Evolutionary conservation across 2,797 vertebrate genomes (phyloP).

Genomic region (Helostoma temminkii): DNA sequence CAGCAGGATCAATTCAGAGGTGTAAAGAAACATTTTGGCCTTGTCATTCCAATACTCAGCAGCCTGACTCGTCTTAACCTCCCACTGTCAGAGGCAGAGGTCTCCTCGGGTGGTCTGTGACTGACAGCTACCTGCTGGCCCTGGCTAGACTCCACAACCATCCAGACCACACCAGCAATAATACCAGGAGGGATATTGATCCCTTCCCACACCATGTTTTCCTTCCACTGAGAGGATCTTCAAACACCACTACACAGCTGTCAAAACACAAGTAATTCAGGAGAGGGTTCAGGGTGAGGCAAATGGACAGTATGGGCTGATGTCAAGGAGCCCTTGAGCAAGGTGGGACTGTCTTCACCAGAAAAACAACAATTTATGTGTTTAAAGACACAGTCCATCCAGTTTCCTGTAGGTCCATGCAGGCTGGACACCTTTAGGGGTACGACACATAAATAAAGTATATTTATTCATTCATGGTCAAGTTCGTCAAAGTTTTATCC

Average conservation of each 20-base stretch:
- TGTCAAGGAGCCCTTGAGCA: constrained; percentile 9
- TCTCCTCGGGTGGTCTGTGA: constrained; percentile 57
- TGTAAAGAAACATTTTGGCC: too few relatives aligned
- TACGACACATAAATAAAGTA: too few relatives aligned
- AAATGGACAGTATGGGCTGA: constrained; percentile 24
- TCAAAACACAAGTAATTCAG: constrained; percentile 59
- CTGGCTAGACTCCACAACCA: constrained; percentile 43
- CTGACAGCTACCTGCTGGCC: constrained; percentile 59
- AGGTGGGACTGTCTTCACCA: background rate
- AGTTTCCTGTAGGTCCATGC: too few relatives aligned
- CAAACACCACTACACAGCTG: constrained; percentile 66
- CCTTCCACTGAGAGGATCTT: constrained; percentile 63
- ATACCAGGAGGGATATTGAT: constrained; percentile 64
- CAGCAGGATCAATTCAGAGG: too few relatives aligned
- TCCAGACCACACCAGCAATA: constrained; percentile 54
- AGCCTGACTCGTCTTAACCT: background rate
- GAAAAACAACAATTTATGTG: background rate
- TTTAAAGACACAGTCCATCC: too few relatives aligned
- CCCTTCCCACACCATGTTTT: constrained; percentile 60
- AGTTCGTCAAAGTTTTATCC: too few relatives aligned
- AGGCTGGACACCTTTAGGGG: too few relatives aligned
- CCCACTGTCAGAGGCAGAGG: constrained; percentile 7
- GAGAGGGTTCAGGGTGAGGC: constrained; percentile 44
- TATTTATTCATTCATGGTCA: too few relatives aligned
- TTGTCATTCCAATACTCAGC: too few relatives aligned